Evolutionary conservation across 2,888 invertebrate species (phyloP).

Genomic region (Meiosimyza platycephala): DNA sequence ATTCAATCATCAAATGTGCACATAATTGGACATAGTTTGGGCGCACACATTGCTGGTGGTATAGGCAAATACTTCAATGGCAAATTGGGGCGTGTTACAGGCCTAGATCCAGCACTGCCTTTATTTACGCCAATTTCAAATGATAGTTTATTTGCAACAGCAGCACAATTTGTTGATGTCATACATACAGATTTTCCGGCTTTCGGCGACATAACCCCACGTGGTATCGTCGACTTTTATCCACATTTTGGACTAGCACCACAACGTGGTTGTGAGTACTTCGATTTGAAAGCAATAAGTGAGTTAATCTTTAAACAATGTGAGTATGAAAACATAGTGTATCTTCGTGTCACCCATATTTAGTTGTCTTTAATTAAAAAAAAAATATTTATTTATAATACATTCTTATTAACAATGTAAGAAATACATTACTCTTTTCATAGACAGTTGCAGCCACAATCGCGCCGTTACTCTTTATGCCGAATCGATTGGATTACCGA

Average conservation of each 20-base stretch:
- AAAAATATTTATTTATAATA: too few relatives aligned
- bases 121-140: slow-evolving; percentile 56
- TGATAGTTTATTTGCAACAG: slow-evolving; percentile 56
- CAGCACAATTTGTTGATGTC: slow-evolving; percentile 63
- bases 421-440: too few relatives aligned
- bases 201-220: slow-evolving; percentile 61
- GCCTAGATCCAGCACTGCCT: slow-evolving; percentile 65
- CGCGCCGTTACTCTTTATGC: slow-evolving; percentile 63
- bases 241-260: slow-evolving; percentile 61
- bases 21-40: slow-evolving; percentile 64
- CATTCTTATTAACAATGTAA: too few relatives aligned
- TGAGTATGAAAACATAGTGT: slow-evolving; percentile 45
- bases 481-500: slow-evolving; percentile 60
- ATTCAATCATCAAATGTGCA: slow-evolving; percentile 53
- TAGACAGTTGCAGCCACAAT: slow-evolving; percentile 65
- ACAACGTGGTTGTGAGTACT: slow-evolving; percentile 63
- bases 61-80: slow-evolving; percentile 63
- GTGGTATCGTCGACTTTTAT: slow-evolving; percentile 64
- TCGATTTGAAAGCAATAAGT: slow-evolving; percentile 59
- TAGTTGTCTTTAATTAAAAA: too few relatives aligned
- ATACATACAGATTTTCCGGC: slow-evolving; percentile 64
- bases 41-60: slow-evolving; percentile 62
- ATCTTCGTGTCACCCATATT: too few relatives aligned
- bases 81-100: slow-evolving; percentile 60
- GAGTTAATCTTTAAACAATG: slow-evolving; percentile 56